Evolutionary conservation across 23 tunicate genomes (phyloP).

Genomic region (Styela clava): DNA sequence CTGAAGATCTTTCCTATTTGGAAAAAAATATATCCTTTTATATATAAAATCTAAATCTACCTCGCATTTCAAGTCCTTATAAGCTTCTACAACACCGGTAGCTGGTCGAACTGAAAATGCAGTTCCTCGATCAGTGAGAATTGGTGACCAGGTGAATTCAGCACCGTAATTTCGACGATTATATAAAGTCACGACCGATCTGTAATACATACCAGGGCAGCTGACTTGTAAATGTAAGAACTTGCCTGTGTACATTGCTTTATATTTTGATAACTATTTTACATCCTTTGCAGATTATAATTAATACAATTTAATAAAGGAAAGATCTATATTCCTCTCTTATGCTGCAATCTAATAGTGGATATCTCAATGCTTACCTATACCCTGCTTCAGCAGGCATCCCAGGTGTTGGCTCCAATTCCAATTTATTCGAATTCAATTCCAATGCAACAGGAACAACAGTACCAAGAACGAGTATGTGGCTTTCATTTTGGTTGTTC

Average conservation of each 20-base stretch:
- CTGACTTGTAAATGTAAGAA: neutral
- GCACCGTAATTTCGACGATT: constrained; percentile 86
- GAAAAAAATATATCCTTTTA: no score
- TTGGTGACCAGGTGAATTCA: constrained; percentile 93
- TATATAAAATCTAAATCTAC: no score
- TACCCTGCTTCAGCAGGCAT: constrained; percentile 77
- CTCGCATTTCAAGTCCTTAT: constrained; percentile 78
- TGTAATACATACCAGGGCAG: neutral
- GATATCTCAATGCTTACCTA: no score
- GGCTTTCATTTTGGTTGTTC: constrained; percentile 74
- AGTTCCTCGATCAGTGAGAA: constrained; percentile 82
- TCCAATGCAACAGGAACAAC: constrained; percentile 80
- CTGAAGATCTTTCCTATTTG: no score
- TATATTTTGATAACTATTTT: neutral
- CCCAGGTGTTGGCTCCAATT: constrained; percentile 50
- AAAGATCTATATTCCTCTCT: no score
- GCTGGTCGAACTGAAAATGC: constrained; percentile 97
- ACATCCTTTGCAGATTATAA: neutral
- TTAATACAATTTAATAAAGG: no score
- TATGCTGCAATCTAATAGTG: no score
- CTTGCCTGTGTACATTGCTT: neutral
- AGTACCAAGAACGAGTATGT: constrained; percentile 71
- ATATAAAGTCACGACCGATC: constrained; percentile 73
- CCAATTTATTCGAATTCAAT: constrained; percentile 47
- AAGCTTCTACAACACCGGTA: constrained; percentile 83